These are phyloP conservation scores for Capreolus pygargus DNA, from an alignment of 2,113 vertebrate genomes.

Conservation along the genomic window DNA sequence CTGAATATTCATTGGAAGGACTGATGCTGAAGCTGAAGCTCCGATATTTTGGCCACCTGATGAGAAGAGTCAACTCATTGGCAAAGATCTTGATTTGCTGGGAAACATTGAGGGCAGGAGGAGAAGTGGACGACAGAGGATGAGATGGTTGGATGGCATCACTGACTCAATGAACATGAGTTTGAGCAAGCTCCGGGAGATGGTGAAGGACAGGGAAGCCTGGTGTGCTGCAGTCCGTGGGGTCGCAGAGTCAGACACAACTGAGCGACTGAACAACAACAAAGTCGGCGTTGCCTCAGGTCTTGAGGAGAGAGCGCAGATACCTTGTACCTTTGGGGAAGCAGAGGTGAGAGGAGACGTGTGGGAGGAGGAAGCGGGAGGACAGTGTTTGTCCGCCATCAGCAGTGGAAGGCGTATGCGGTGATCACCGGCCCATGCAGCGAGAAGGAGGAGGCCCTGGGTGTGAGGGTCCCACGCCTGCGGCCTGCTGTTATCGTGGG, in stretches of 20 bases:
- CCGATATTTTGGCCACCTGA: neutral
- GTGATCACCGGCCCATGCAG: fast-evolving
- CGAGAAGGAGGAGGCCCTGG: neutral
- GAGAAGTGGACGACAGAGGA: neutral
- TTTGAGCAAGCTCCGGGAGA: neutral
- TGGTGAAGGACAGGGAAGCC: neutral
- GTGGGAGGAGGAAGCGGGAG: neutral
- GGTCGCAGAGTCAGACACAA: neutral
- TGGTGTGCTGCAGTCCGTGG: neutral
- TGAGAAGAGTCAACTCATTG: neutral
- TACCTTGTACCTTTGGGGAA: neutral
- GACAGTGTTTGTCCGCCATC: fast-evolving
- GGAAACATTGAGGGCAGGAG: neutral
- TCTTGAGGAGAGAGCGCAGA: neutral
- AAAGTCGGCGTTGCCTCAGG: neutral
- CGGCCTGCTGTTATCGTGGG: neutral
- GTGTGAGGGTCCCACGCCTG: neutral
- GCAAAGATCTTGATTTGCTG: neutral
- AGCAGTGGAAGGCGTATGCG: neutral
- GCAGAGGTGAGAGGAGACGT: neutral
- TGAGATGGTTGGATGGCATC: neutral
- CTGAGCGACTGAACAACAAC: neutral
- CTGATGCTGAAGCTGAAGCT: neutral
- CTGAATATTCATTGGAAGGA: neutral
- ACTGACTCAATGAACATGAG: neutral